These are phyloP conservation scores for Sphaeridia pumilis DNA, from an alignment of 2,888 invertebrate species.

Conservation along the genomic window DNA sequence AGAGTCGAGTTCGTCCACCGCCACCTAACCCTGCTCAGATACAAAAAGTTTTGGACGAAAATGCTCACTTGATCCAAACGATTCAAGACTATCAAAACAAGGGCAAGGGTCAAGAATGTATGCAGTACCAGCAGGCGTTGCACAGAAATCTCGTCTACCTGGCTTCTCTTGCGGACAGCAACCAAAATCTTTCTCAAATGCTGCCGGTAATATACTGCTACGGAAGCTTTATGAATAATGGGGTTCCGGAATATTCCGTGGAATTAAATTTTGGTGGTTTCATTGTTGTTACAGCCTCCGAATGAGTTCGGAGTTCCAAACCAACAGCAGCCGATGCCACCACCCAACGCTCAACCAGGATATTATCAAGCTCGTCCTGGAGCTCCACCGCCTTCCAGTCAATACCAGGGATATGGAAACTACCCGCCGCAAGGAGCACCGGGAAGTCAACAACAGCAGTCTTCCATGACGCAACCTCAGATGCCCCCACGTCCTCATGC, in stretches of 20 bases:
- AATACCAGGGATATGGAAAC: slow-evolving; percentile 26
- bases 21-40: slow-evolving; percentile 74
- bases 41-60: slow-evolving; percentile 89
- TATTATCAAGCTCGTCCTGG: slow-evolving; percentile 30
- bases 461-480: slow-evolving; percentile 25
- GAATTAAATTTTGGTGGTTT: not conserved
- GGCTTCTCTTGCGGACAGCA: slow-evolving; percentile 91
- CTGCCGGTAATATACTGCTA: slow-evolving; percentile 57
- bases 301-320: too few species aligned
- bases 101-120: slow-evolving; percentile 84
- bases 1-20: slow-evolving; percentile 38
- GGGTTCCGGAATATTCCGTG: not conserved
- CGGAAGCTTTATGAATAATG: not conserved
- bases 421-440: slow-evolving; percentile 24
- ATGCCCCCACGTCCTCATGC: slow-evolving; percentile 17
- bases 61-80: slow-evolving; percentile 89
- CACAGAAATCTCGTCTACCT: slow-evolving; percentile 93
- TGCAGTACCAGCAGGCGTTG: slow-evolving; percentile 82
- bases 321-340: slow-evolving; percentile 28
- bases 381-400: slow-evolving; percentile 19
- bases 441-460: slow-evolving; percentile 21
- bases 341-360: slow-evolving; percentile 25
- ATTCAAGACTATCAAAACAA: slow-evolving; percentile 94
- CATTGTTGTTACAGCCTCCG: slow-evolving; percentile 18
- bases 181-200: slow-evolving; percentile 79